Conservation (phyloP, 2,888 invertebrate species). For the Micropterix aruncella region DNA sequence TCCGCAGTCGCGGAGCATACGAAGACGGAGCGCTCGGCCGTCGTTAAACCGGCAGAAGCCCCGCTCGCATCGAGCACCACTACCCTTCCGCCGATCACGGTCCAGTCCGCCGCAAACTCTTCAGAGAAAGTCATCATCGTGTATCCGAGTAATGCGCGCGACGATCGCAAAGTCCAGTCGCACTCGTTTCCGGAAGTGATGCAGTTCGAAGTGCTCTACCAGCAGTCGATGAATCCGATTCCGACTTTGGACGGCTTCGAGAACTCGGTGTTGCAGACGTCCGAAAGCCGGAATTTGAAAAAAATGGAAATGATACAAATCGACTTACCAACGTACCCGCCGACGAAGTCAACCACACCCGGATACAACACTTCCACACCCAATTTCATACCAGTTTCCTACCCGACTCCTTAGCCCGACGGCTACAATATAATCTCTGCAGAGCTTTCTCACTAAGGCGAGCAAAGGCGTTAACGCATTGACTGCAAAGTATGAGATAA, state of each 20-base stretch:
- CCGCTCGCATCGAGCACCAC: slow-evolving; percentile 27
- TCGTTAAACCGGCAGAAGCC: slow-evolving; percentile 24
- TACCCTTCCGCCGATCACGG: slow-evolving; percentile 29
- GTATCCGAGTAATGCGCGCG: slow-evolving; percentile 35
- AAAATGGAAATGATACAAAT: slow-evolving; percentile 22
- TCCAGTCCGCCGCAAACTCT: slow-evolving; percentile 20
- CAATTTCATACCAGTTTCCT: slow-evolving; percentile 21
- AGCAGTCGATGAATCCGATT: slow-evolving; percentile 26
- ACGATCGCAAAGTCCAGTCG: slow-evolving; percentile 33
- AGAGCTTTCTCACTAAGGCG: no score
- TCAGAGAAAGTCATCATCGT: slow-evolving; percentile 35
- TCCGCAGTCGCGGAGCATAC: slow-evolving; percentile 15
- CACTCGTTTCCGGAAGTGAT: slow-evolving; percentile 35
- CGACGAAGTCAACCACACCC: slow-evolving; percentile 18
- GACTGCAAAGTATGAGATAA: no score
- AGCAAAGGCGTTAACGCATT: no score
- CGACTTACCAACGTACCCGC: slow-evolving; percentile 44
- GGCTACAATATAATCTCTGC: no score
- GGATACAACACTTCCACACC: slow-evolving; percentile 9
- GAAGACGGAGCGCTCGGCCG: slow-evolving; percentile 17
- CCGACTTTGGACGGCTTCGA: slow-evolving; percentile 6
- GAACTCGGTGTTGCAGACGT: slow-evolving; percentile 6
- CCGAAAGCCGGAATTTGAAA: neutral
- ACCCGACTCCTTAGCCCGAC: slow-evolving; percentile 13
- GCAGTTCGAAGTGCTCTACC: slow-evolving; percentile 35